Conservation (phyloP, 2,113 vertebrate genomes). For the Illadopsis cleaveri region DNA sequence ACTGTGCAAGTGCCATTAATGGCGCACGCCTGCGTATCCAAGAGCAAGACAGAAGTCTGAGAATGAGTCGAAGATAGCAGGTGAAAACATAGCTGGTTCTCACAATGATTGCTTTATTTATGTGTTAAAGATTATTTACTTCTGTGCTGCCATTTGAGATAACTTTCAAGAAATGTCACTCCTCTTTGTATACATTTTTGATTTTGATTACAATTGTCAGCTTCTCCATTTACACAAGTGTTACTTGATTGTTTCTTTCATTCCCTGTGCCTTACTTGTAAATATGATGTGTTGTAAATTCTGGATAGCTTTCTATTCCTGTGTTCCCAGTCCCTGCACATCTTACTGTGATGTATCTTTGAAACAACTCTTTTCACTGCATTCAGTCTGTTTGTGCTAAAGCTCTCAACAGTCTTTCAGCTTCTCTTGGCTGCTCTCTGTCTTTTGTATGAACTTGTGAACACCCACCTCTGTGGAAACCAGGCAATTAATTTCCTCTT, state of each 20-base stretch:
- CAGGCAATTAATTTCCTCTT: background rate
- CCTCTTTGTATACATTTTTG: background rate
- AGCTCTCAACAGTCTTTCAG: background rate
- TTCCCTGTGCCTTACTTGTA: background rate
- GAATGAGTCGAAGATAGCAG: background rate
- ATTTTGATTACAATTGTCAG: background rate
- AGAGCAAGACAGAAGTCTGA: background rate
- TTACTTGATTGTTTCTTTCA: background rate
- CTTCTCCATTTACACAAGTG: background rate
- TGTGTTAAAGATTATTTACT: background rate
- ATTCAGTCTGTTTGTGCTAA: background rate
- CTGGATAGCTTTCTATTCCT: background rate
- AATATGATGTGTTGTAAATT: background rate
- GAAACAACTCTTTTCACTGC: background rate
- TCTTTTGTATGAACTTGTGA: background rate
- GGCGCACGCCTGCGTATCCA: background rate
- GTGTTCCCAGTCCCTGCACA: background rate
- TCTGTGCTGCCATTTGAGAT: background rate
- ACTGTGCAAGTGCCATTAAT: conserved; percentile 18
- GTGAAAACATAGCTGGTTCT: background rate
- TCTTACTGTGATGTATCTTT: background rate
- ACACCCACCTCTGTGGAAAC: background rate
- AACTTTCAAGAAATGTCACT: background rate
- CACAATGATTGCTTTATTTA: background rate
- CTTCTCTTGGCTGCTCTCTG: background rate